Percentiles rank a stretch among this genome's conserved stretches.
These are phyloP conservation scores for Norana najaformis DNA, from an alignment of 2,888 invertebrate species.

Conservation along the genomic window DNA sequence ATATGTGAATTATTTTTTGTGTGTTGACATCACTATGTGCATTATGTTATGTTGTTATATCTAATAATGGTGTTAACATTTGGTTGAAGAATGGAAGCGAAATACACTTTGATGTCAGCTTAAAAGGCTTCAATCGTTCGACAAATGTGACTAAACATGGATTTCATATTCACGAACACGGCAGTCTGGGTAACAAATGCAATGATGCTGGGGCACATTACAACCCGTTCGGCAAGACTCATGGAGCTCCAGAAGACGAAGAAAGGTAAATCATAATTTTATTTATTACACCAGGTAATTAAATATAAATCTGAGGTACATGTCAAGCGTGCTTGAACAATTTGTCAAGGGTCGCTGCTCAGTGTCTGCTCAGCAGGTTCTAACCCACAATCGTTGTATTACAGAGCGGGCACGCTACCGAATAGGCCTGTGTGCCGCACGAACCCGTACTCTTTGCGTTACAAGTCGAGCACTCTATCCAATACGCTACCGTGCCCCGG, in stretches of 20 bases:
- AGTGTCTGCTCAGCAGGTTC: no score
- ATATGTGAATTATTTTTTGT: constrained; percentile 19
- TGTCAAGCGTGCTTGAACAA: no score
- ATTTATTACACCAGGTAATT: neutral
- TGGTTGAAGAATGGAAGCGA: neutral
- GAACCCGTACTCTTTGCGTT: no score
- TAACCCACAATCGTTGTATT: no score
- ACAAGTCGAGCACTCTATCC: no score
- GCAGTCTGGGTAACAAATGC: neutral
- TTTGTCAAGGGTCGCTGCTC: no score
- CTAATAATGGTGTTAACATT: neutral
- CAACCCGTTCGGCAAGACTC: neutral
- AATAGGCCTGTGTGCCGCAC: no score
- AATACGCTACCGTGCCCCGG: no score
- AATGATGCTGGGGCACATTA: neutral
- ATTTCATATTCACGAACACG: neutral
- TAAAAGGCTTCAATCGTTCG: neutral
- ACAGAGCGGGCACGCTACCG: no score
- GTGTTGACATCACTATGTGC: no score
- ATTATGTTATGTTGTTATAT: no score
- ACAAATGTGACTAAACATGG: neutral
- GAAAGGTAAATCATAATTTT: neutral
- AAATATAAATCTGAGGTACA: no score
- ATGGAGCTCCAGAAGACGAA: neutral
- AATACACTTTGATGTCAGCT: neutral